Evolutionary conservation across 2,888 invertebrate genomes (phyloP), one percentile per base, ranked within the genome.

Genomic region (Caenorhabditis macrosperma): DNA sequence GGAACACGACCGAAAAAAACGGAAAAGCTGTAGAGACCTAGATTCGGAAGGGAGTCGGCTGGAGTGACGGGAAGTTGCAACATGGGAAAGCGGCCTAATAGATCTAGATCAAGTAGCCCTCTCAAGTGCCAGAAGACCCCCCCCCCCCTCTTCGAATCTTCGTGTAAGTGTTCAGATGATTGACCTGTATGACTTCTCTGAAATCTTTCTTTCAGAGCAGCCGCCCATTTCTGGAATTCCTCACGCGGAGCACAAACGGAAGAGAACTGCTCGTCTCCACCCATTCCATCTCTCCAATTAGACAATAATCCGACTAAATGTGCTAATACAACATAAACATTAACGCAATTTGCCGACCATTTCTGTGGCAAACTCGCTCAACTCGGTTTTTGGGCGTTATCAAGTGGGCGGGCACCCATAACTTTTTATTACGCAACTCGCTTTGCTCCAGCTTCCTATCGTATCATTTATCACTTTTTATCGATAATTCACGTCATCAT

Each of bases 371-470:
- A 38, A 12, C 59, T n/a, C n/a, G n/a, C n/a, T n/a, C 30, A 24
- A 30, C 26, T 54, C 30, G 41, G 52, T 54, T 44, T 46, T 46
- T 55, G 57, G 33, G 44, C 63, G 63, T 72, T 72, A 72, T 72
- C 72, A 72, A 63, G 38, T 72, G 63, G 72, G 72, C 63, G 72
- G 72, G 63, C 54, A 71, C 61, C 61, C 41, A 61, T 71, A 71
- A 71, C 71, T 71, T 71, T 72, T 72, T 72, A 72, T 72, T 72
- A 72, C 63, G 63, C 72, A 72, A 72, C 72, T 63, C 63, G 20
- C 17, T 50, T 30, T 50, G 26, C 44, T n/a, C 24, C 52, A 50
- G 22, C 50, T 38, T 38, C 52, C 55, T 68, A 30, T 61, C 44
- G 69, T 69, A 68, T 69, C 69, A 46, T 71, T 61, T 20, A 44